Evolutionary conservation across 2,888 invertebrate genomes (phyloP), one percentile per base, ranked within the genome.

Genomic region (Drosophila sordidula): DNA sequence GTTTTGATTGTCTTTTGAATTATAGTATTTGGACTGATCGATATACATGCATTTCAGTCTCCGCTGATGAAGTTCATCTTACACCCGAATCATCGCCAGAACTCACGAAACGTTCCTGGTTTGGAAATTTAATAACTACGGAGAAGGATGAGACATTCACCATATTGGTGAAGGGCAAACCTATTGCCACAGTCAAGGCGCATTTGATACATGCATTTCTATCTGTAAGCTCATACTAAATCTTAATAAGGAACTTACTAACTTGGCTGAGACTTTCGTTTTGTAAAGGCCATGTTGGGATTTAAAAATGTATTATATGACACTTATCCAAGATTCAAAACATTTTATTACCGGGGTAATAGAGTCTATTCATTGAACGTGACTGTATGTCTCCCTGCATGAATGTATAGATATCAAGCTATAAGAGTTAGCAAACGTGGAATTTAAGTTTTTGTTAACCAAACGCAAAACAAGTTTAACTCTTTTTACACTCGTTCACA

Each of bases 161-260:
- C 34, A 97, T 99, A 64, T 94, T 99, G 72, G 98, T 99, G 6
- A 98, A 98, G 90, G 99, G 98, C 38, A 98, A 98, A 91, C 98
- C 98, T 0, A 93, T 99, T 80, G 98, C 98, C 58, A 97, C 98
- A 12, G 98, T 99, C 71, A 99, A 99, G 93, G 99, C 99, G 18
- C 99, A 99, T 93, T 94, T 99, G 63, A 98, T 99, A 90, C 98
- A 99, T 90, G 98, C 99, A 76, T 99, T 99, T 93, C 94, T 99
- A 87, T 99, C 99, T 93, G 99, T 99, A 93, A 95, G 96, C 25
- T 6, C 29, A 29, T 32, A 32, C 1, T 11, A 12, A 32, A 12
- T 32, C 11, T 1, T 8, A 12, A 34, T 12, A 34, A 12, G 4
- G 11, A 32, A 4, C 11, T 4, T 11, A 11, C 32, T 4, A 32